Evolutionary conservation across 1,140 invertebrate genomes (phyloP).

Genomic region (Eriocheir sinensis): DNA sequence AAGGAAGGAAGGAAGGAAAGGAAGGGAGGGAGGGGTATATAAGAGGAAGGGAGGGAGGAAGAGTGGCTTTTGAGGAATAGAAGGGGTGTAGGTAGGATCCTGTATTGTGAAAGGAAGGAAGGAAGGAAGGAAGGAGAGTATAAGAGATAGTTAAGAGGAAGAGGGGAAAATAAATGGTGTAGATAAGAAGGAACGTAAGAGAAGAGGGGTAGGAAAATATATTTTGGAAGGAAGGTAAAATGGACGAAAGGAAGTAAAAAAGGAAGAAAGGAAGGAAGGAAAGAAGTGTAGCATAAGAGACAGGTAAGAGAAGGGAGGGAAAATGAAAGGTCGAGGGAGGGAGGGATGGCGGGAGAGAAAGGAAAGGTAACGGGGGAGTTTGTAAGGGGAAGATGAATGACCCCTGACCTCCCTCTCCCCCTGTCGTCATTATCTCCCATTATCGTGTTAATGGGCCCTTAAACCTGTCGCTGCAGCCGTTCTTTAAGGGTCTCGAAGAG

Average conservation of each 20-base stretch:
- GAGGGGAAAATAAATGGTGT: not conserved
- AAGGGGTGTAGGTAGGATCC: not conserved
- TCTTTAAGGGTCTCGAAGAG: not conserved
- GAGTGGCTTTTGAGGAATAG: not conserved
- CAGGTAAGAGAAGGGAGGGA: not conserved
- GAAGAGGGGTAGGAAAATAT: not conserved
- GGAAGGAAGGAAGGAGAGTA: not conserved
- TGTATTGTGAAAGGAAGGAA: not conserved
- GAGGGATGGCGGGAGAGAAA: not conserved
- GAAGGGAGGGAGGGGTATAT: not conserved
- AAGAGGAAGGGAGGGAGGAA: not conserved
- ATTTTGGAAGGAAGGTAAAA: not conserved
- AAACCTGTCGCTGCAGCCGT: not conserved
- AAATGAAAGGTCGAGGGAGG: not conserved
- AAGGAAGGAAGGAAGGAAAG: not conserved
- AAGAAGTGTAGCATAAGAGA: not conserved
- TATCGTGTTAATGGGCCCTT: constrained; percentile 6
- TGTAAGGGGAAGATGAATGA: not conserved
- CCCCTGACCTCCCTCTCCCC: no score
- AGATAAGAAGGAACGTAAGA: not conserved
- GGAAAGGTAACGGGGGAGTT: no score
- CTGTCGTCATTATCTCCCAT: no score
- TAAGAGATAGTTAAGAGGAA: not conserved
- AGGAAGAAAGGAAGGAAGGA: not conserved
- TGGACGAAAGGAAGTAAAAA: not conserved